A percentile compares a stretch with the other conserved stretches of the same genome.
Evolutionary conservation across 2,888 invertebrate species (phyloP).

Genomic region (Pogonocherus hispidulus): DNA sequence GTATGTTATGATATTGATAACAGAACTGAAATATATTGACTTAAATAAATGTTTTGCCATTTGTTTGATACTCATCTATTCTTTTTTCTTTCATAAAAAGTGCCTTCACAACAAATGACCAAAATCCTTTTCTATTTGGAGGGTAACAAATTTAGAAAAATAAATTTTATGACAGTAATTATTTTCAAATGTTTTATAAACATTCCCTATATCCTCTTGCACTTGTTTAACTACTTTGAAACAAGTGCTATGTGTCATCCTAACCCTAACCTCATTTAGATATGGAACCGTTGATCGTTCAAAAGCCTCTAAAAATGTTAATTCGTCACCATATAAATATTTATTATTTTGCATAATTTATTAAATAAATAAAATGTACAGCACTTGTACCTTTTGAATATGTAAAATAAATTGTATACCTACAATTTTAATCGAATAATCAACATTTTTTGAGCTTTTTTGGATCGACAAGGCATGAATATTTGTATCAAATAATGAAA

Average conservation of each 20-base stretch:
- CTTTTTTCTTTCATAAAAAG: too few relatives aligned
- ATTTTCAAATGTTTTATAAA: slow-evolving; percentile 14
- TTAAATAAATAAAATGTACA: slow-evolving; percentile 6
- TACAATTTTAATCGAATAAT: slow-evolving; percentile 19
- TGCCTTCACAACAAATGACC: slow-evolving; percentile 16
- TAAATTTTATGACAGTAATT: not conserved
- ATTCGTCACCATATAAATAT: not conserved
- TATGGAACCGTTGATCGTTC: slow-evolving; percentile 25
- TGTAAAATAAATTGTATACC: too few relatives aligned
- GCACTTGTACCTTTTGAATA: slow-evolving; percentile 3
- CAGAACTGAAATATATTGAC: too few relatives aligned
- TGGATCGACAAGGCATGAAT: slow-evolving; percentile 25
- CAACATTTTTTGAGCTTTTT: slow-evolving; percentile 30
- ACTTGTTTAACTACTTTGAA: slow-evolving; percentile 12
- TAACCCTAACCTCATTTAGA: slow-evolving; percentile 27
- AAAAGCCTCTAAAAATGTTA: slow-evolving; percentile 27
- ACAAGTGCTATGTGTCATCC: slow-evolving; percentile 28
- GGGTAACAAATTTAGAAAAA: not conserved
- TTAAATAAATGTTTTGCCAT: too few relatives aligned
- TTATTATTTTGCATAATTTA: slow-evolving; percentile 17
- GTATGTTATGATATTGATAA: too few relatives aligned
- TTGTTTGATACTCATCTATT: too few relatives aligned
- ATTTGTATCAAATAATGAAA: slow-evolving; percentile 32
- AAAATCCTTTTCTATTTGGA: not conserved
- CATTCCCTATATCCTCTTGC: not conserved